phyloP scores from a whole-genome alignment of 2,797 vertebrate genomes.

The Leucoraja ocellata region DNA sequence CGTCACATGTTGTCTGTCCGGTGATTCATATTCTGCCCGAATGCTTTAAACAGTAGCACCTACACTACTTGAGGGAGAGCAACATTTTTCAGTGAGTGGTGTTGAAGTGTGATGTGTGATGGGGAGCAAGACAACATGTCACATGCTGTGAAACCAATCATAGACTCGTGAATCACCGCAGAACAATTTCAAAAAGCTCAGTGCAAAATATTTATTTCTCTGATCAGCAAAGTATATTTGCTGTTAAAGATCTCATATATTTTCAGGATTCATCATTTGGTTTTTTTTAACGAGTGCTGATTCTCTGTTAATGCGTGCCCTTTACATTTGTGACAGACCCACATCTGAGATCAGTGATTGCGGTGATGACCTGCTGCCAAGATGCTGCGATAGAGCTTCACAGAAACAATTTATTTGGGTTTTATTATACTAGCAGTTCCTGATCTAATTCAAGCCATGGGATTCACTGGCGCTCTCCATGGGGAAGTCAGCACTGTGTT shows the following conservation, averaged over 20 bases:
- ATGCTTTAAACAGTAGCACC: conserved; percentile 46
- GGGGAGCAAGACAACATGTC: conserved; percentile 50
- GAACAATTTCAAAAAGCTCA: background rate
- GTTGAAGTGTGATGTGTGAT: conserved; percentile 47
- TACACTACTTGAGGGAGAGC: conserved; percentile 38
- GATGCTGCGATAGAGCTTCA: background rate
- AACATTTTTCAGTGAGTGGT: conserved; percentile 40
- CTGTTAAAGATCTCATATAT: background rate
- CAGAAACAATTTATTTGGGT: background rate
- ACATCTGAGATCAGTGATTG: background rate
- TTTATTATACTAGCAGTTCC: background rate
- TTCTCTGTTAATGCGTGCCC: background rate
- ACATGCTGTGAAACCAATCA: conserved; percentile 43
- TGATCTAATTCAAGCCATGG: background rate
- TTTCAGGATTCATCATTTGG: background rate
- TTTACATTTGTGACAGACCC: background rate
- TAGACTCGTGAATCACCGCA: background rate
- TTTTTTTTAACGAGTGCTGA: background rate
- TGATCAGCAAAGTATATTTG: background rate
- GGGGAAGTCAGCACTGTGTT: background rate
- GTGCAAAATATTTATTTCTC: background rate
- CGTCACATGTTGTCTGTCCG: conserved; percentile 1
- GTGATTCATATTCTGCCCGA: background rate
- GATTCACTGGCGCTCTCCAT: background rate
- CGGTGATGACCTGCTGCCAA: background rate